Evolutionary conservation across 2,113 vertebrate genomes (phyloP), one percentile per base, ranked within the genome.

Genomic region (Gallinago media): DNA sequence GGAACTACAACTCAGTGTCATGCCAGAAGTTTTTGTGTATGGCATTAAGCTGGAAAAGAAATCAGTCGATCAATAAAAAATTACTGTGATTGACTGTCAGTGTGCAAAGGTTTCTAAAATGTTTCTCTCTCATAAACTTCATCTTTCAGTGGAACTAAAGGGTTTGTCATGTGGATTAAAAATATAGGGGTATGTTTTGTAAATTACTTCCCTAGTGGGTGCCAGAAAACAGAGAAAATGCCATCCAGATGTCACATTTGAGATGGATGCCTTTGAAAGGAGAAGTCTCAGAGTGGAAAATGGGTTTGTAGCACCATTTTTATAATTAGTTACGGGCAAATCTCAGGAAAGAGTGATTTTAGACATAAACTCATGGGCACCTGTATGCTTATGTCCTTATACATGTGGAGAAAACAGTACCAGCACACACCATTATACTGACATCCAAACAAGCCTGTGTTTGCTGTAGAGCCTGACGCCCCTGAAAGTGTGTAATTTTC

Each of bases 131-230:
- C 1, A 0, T 55, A 15, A 78, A 74, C 61, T 74, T 47, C 80
- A 87, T 74, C 52, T 49, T 63, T 21, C 66, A 72, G 52, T 74
- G 81, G 87, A 94, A 95, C 73, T 81, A 78, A 92, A 81, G 40
- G 26, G 15, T 92, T 96, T 92, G 29, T 72, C 66, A 89, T 0
- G 8, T 92, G 56, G 31, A 88, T 74, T 87, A 54, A 85, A 90
- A 89, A 58, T 22, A 38, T 73, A 54, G 42, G 47, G 19, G 9
- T 62, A 32, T 55, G 47, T 72, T 92, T 86, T 91, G 63, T 55
- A 85, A 87, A 86, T 89, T 85, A 46, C 15, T 70, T 80, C 27
- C 32, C 26, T 47, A 50, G 29, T 21, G 38, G 22, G 25, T 77
- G 36, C 49, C 88, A 80, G 38, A 73, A 91, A 88, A 70, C 40